Conservation (phyloP, 2,113 vertebrate species). For the Camelus dromedarius region DNA sequence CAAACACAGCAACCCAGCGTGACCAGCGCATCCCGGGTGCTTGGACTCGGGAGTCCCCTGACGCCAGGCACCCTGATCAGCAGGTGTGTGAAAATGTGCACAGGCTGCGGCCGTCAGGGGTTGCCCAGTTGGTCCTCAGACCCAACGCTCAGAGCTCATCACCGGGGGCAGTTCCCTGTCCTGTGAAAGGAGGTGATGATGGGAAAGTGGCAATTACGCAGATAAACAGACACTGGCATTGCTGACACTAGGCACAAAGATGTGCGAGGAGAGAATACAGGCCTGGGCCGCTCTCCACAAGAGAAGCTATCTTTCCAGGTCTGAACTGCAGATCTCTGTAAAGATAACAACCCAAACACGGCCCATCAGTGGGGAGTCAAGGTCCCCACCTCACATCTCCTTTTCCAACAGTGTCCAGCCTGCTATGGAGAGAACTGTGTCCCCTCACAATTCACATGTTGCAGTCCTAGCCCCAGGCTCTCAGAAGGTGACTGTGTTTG, state of each 20-base stretch:
- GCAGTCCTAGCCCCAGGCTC: neutral
- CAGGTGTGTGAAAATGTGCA: neutral
- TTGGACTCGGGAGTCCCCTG: neutral
- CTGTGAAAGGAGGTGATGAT: neutral
- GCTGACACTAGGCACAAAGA: neutral
- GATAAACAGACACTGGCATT: neutral
- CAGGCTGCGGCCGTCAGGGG: neutral
- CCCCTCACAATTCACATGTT: neutral
- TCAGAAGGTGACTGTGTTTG: neutral
- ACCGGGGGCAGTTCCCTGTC: neutral
- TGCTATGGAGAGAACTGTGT: neutral
- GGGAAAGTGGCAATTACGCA: neutral
- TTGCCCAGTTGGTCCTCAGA: neutral
- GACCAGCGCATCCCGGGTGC: neutral
- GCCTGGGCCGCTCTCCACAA: neutral
- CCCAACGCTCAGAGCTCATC: neutral
- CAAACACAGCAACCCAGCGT: neutral
- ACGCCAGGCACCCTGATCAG: neutral
- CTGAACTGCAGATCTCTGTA: neutral
- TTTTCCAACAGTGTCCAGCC: neutral
- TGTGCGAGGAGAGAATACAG: neutral
- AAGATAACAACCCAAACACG: neutral
- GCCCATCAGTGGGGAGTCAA: neutral
- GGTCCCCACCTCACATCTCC: neutral
- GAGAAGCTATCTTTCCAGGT: neutral